Conservation (phyloP, 1,140 invertebrate genomes). For the Chionoecetes opilio region DNA sequence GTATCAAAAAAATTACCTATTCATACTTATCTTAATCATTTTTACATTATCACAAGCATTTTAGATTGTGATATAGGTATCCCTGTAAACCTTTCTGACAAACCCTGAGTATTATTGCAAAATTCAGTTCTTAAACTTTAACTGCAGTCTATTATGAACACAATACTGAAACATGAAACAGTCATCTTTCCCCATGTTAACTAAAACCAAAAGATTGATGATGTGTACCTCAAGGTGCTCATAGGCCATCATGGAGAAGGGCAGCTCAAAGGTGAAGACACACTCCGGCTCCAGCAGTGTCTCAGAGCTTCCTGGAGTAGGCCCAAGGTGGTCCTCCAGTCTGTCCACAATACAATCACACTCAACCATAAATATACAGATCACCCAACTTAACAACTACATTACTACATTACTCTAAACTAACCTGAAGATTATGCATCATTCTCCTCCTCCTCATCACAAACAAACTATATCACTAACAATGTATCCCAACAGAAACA, state of each 20-base stretch:
- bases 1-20: background rate
- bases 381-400: too few species aligned
- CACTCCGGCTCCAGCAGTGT: conserved; percentile 87
- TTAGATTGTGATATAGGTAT: background rate
- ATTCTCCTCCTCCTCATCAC: background rate
- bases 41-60: background rate
- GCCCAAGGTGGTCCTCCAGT: conserved; percentile 73
- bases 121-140: background rate
- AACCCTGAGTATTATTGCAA: background rate
- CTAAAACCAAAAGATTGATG: background rate
- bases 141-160: background rate
- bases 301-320: conserved; percentile 79
- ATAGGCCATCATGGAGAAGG: conserved; percentile 91
- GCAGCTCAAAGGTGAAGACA: conserved; percentile 86
- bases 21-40: too few species aligned
- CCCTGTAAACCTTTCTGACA: background rate
- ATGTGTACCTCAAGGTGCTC: conserved; percentile 90
- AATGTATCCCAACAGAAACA: background rate
- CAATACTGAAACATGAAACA: background rate
- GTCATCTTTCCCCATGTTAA: too few species aligned
- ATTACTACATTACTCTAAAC: background rate
- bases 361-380: background rate
- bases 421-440: background rate
- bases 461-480: background rate
- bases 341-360: conserved; percentile 50